Base-by-base conservation (phyloP, 64 coral and sea anemone species). In the Porites australiensis region DNA sequence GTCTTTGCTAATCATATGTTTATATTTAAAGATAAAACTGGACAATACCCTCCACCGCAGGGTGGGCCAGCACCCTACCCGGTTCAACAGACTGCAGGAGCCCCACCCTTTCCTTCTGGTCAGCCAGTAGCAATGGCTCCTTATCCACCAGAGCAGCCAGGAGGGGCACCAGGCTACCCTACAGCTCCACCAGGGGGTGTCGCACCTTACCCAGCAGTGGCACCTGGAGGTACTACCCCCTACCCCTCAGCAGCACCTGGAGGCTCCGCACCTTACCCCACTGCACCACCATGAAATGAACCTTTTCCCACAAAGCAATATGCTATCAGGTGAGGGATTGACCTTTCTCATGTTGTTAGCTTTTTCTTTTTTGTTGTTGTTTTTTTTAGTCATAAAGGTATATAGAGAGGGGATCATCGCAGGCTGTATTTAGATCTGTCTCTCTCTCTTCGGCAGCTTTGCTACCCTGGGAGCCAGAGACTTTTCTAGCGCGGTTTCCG, bases 121-220 rank as follows among this genome's bases (percentile, higher is more conserved):
- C 83, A 64, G n/a, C 70, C 86, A 59, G 0, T 5, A 7, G 53
- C 5, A 5, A 2, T 12, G 7, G 54, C 54, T 9, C 54, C 54
- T 12, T 57, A 57, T 5, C 54, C 54, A 1, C 7, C 54, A 9
- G 54, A 7, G 19, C 83, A 64, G 22, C 53, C 86, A 60, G 54
- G 54, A 9, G 54, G 54, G 1, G 12, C 54, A 9, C 7, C 54
- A 57, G 7, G 7, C 54, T 57, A 57, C 54, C 54, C 54, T 57
- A 57, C 54, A 9, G 54, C 54, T 9, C 83, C 83, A 72, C 71
- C 86, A 60, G 86, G 43, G 58, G 87, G 68, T n/a, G 47, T 44
- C 12, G 47, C 70, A 50, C 87, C 87, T 13, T 88, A 88, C 69
- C 86, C 86, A 1, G 15, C 73, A 51, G 73, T 47, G n/a, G 71